Evolutionary conservation across 2,888 invertebrate genomes (phyloP), one percentile per base, ranked within the genome.

Genomic region (Watsonalla cultraria): DNA sequence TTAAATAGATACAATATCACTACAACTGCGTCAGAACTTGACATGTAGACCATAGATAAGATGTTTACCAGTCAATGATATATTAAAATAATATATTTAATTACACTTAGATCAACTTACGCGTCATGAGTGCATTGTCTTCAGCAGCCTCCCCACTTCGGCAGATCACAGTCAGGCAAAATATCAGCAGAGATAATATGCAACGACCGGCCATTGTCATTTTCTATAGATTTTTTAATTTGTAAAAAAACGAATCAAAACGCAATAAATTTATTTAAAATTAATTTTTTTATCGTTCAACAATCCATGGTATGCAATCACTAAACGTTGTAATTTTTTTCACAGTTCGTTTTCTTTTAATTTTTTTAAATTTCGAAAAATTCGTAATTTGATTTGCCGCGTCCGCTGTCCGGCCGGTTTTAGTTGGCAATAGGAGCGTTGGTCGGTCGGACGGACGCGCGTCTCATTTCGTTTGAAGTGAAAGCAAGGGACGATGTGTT

Each of bases 381-480:
- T 68, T 76, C 61, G 67, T 62, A 62, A 58, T 75, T 74, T 64
- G 67, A 70, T 65, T 69, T 74, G 59, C 73, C 80, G 84, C 86
- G 86, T 83, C 80, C 82, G 82, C 61, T 72, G 76, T 74, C 71
- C 73, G 66, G 70, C 24, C 77, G 73, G 74, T 70, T 74, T 80
- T 76, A 76, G 76, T 70, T 65, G 65, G 77, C 78, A 79, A 81
- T 80, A 80, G 76, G 71, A 76, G 72, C 69, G 72, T 61, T 64
- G 59, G 72, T 70, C 69, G 64, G 64, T 68, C 73, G 70, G 80
- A 70, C 81, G 76, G 75, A 68, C 84, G 74, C 78, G 75, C 78
- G 80, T 72, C 78, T 82, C 82, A 82, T 85, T 84, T 83, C 80
- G 85, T 84, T 82, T 82, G 82, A 84, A 82, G 90, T 90, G 90